Evolutionary conservation across 2,113 vertebrate genomes (phyloP), one percentile per base, ranked within the genome.

Genomic region (Calcarius ornatus): DNA sequence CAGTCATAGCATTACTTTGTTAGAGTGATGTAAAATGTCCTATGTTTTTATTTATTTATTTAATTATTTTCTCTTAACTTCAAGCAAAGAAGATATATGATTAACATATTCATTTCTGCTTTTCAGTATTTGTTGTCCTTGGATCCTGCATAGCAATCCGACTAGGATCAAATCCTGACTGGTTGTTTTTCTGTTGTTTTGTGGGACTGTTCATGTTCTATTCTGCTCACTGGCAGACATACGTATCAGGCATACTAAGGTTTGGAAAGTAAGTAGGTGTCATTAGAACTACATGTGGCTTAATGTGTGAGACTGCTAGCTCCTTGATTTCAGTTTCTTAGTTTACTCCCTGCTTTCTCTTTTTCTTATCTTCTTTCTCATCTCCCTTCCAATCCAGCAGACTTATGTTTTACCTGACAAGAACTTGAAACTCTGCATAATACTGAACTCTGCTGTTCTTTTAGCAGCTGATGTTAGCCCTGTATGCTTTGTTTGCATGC

Each of bases 141-240:
- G 99, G 99, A 91, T 98, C 99, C 28, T 99, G 98, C 80, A 96
- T 99, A 95, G 98, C 99, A 50, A 98, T 98, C 75, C 98, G 98
- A 71, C 97, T 99, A 70, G 99, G 99, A 96, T 96, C 93, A 27
- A 97, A 98, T 91, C 97, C 98, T 22, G 97, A 99, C 97, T 99
- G 98, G 98, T 98, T 99, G 94, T 99, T 99, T 97, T 99, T 99
- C 98, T 99, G 98, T 92, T 99, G 98, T 86, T 99, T 99, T 91
- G 96, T 99, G 78, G 99, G 99, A 89, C 98, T 99, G 98, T 99
- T 99, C 96, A 98, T 99, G 98, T 99, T 99, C 97, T 99, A 99
- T 97, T 99, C 99, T 90, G 99, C 99, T 79, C 99, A 99, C 96
- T 99, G 99, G 99, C 99, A 99, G 97, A 99, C 99, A 57, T 99